Evolutionary conservation across 2,113 vertebrate genomes (phyloP), one percentile per base, ranked within the genome.

Genomic region (Saccopteryx leptura): DNA sequence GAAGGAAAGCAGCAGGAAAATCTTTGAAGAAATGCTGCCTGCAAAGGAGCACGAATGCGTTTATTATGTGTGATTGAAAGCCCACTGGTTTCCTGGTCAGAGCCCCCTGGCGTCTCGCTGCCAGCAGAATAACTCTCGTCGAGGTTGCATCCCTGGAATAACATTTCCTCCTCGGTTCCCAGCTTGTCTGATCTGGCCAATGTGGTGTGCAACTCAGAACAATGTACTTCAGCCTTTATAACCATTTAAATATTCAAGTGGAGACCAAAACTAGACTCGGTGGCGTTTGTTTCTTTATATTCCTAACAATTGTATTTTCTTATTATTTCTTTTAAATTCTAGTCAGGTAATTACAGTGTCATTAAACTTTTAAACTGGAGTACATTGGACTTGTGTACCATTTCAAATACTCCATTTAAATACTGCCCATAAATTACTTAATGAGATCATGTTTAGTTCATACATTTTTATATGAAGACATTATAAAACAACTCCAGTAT

Each of bases 1-100:
- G 95, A 97, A 93, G 92, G 95, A 96, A 95, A 97, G 93, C 95
- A 88, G 72, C 56, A 66, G 82, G 93, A 65, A 83, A 94, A 88
- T 10, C 86, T 91, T 79, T 3, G 76, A 93, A 96, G 94, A 85
- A 31, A 65, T 90, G 84, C 78, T 95, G 76, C 94, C 84, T 90
- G 94, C 68, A 93, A 61, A 93, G 75, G 91, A 78, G 95, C 95
- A 58, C 88, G 94, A 93, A 96, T 92, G 7, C 28, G 71, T 88
- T 97, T 93, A 39, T 46, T 66, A 46, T 69, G 13, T 97, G 31
- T 80, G 39, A 91, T 95, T 95, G 85, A 90, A 94, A 89, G 83
- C 63, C 96, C 94, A 78, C 60, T 91, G 95, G 54, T 96, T 97
- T 91, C 97, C 65, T 58, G 8, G 66, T 61, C 88, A 96, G 92